Conservation (phyloP, 2,113 vertebrate species). For the Eurystomus gularis region DNA sequence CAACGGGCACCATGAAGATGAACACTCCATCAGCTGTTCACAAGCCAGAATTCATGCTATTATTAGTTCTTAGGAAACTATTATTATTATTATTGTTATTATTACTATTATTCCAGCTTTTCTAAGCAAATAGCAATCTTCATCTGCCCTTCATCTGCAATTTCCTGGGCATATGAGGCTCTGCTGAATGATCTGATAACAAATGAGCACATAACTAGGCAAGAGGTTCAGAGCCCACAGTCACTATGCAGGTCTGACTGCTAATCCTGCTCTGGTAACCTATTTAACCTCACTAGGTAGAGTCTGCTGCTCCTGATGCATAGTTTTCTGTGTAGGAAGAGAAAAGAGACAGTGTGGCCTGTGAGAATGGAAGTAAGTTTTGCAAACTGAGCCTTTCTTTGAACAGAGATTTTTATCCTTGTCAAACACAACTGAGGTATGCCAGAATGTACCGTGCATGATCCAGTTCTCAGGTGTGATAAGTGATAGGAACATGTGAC, state of each 20-base stretch:
- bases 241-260: fast-evolving
- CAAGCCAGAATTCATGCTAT: neutral
- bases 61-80: neutral
- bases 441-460: neutral
- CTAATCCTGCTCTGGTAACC: fast-evolving
- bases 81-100: neutral
- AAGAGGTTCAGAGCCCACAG: neutral
- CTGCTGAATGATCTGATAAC: neutral
- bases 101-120: neutral
- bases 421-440: neutral
- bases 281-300: neutral
- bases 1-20: neutral
- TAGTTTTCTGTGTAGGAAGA: neutral
- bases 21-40: neutral
- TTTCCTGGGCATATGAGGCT: neutral
- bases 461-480: neutral
- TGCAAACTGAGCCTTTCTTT: neutral
- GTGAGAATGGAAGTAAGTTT: neutral
- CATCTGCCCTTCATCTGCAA: neutral
- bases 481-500: neutral
- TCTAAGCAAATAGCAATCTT: neutral
- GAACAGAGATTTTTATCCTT: neutral
- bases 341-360: neutral
- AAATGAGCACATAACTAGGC: fast-evolving
- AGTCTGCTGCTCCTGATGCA: neutral